phyloP scores from a whole-genome alignment of 2,888 invertebrate genomes.

The Agrenia bidenticulata region DNA sequence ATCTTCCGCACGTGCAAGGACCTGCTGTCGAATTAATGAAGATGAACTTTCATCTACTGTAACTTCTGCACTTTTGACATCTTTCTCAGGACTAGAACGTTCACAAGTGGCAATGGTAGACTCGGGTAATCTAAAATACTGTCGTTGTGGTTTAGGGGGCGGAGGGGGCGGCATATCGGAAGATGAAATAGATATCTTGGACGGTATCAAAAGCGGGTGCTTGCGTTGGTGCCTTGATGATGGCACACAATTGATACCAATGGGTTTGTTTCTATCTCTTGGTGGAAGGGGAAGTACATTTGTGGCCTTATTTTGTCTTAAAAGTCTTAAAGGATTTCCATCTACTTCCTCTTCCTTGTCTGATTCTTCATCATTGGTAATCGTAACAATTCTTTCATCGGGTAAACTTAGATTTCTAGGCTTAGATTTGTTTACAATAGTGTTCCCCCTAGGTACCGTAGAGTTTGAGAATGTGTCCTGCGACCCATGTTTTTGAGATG shows the following conservation, averaged over 20 bases:
- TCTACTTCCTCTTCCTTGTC: slow-evolving; percentile 52
- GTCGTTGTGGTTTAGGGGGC: slow-evolving; percentile 48
- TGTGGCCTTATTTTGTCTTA: slow-evolving; percentile 49
- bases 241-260: slow-evolving; percentile 60
- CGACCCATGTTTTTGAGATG: not conserved
- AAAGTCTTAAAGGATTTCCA: slow-evolving; percentile 63
- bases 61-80: not conserved
- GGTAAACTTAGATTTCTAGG: slow-evolving; percentile 41
- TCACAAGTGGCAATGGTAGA: not conserved
- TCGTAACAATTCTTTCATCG: slow-evolving; percentile 12
- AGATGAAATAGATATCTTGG: slow-evolving; percentile 47
- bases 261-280: slow-evolving; percentile 66
- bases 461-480: not conserved
- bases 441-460: not conserved
- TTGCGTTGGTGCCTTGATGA: slow-evolving; percentile 71
- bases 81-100: slow-evolving; percentile 1
- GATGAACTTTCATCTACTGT: not conserved
- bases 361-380: not conserved
- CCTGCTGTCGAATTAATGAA: not conserved
- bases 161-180: slow-evolving; percentile 41
- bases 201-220: slow-evolving; percentile 76
- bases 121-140: slow-evolving; percentile 14
- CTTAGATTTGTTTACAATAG: slow-evolving; percentile 17
- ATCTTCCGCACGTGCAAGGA: not conserved
- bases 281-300: slow-evolving; percentile 68